These are phyloP conservation scores for Phragmatobia fuliginosa DNA, from an alignment of 2,888 invertebrate genomes.

Conservation along the genomic window DNA sequence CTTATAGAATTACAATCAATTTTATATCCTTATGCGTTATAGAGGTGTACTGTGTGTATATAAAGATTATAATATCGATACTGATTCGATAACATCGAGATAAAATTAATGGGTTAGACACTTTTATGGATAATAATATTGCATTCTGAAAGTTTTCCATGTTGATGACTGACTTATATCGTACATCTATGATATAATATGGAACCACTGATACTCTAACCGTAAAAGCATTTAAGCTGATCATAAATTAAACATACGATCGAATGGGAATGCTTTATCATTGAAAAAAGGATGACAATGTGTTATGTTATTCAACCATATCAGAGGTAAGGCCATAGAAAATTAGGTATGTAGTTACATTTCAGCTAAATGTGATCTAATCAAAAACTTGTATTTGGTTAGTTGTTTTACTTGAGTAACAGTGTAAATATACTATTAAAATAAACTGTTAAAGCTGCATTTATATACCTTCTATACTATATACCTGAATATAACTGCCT, in stretches of 20 bases:
- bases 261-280: background rate
- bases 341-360: too few relatives aligned
- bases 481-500: too few relatives aligned
- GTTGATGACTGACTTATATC: background rate
- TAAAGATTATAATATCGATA: conserved; percentile 12
- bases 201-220: background rate
- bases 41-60: conserved; percentile 44
- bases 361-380: too few relatives aligned
- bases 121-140: background rate
- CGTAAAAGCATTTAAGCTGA: background rate
- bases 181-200: background rate
- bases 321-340: background rate
- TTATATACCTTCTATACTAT: too few relatives aligned
- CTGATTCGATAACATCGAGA: background rate
- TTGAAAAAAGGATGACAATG: background rate
- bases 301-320: background rate
- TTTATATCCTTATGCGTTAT: conserved; percentile 68
- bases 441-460: too few relatives aligned
- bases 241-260: background rate
- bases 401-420: too few relatives aligned
- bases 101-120: background rate
- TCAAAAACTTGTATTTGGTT: too few relatives aligned
- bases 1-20: conserved; percentile 74
- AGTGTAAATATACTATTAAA: too few relatives aligned
- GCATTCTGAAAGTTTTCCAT: background rate